Percentiles rank a stretch among this genome's conserved stretches.
phyloP scores from a whole-genome alignment of 2,797 vertebrate species.

The Gallinago nigripennis region DNA sequence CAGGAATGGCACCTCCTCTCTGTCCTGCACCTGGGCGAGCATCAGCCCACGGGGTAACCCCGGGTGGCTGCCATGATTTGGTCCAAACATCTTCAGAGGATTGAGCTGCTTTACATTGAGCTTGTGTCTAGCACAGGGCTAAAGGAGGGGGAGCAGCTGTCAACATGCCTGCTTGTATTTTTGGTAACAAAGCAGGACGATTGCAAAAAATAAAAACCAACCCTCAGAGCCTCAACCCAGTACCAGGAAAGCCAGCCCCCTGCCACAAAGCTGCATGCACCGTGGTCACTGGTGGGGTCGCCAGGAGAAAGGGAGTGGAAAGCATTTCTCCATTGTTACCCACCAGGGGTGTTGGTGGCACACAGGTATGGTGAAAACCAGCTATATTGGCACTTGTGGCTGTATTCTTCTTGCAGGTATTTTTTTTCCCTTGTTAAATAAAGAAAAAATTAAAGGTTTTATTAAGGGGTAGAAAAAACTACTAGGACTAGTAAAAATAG shows the following conservation, averaged over 20 bases:
- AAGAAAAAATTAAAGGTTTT: not conserved
- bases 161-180: not conserved
- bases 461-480: not conserved
- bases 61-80: not conserved
- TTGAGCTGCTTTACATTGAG: not conserved
- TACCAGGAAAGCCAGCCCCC: not conserved
- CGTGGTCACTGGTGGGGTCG: fast-evolving
- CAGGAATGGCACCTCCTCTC: not conserved
- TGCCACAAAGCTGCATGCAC: fast-evolving
- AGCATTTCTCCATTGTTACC: not conserved
- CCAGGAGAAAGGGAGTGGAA: not conserved
- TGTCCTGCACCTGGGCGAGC: not conserved
- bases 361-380: not conserved
- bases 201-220: not conserved
- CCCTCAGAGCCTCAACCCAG: not conserved
- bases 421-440: not conserved
- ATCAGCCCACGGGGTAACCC: not conserved
- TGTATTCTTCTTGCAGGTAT: not conserved
- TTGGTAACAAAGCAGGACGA: not conserved
- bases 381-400: not conserved
- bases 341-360: not conserved
- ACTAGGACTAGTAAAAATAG: not conserved
- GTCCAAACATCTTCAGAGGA: not conserved
- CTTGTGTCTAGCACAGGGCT: not conserved
- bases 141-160: fast-evolving